Base-by-base conservation (phyloP, 2,797 vertebrate genomes). In the Acanthornis magna region DNA sequence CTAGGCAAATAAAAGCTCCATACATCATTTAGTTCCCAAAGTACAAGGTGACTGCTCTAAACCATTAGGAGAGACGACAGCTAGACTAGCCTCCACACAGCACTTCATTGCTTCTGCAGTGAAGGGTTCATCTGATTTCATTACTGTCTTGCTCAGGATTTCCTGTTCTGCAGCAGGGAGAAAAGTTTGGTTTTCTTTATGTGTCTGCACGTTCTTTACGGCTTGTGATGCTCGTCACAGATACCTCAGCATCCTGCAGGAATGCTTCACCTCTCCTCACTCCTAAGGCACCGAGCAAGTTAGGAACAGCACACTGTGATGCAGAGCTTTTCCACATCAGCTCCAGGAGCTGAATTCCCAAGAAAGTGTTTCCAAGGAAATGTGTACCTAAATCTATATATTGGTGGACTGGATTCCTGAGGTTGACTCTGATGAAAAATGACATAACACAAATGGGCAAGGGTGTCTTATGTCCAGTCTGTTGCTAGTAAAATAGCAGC, bases 71-170 rank as follows among this genome's bases (percentile, higher is more conserved):
- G 1, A 72, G 60, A 60, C 0, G 9, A 50, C 3, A 12, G 29
- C 47, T 43, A 36, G 42, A 47, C 65, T 14, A 50, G 17, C 10
- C 16, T 91, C 67, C 55, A 62, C 72, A 68, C 16, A 79, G 62
- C 40, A 89, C 81, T 87, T 72, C 67, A 78, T 40, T 7, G 36
- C 77, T 89, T 66, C 51, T 80, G 60, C 65, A 89, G 29, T 71
- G 85, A 95, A 93, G 72, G 54, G 42, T 80, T 93, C 82, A 79
- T 91, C 65, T 55, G 40, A 75, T 95, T 86, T 84, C 77, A 86
- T 84, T 81, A 78, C 36, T 29, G 27, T 38, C 50, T 72, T 65
- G 26, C 30, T 91, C 73, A 68, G 2, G 34, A 84, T 80, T 88
- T 85, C 65, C 42, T 74, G 15, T 27, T 67, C 42, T 80, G 66